These are phyloP conservation scores for Odocoileus virginianus DNA, from an alignment of 2,113 vertebrate species.

Conservation along the genomic window DNA sequence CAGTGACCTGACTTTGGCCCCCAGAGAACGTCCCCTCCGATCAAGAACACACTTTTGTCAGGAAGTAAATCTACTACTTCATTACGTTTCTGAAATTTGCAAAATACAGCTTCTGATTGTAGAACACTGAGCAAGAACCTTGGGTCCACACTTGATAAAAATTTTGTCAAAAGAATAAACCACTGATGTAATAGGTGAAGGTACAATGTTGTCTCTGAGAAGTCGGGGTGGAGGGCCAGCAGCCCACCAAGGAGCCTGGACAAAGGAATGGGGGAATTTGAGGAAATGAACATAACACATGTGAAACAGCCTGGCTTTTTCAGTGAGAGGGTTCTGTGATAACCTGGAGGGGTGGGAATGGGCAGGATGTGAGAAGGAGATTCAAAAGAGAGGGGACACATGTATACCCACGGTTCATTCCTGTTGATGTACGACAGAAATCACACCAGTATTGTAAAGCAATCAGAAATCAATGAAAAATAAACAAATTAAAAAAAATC, in stretches of 20 bases:
- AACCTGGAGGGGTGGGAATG: not conserved
- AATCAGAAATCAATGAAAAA: not conserved
- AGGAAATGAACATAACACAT: accelerated
- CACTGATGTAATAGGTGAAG: not conserved
- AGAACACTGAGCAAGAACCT: not conserved
- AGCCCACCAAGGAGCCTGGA: not conserved
- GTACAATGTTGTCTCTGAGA: not conserved
- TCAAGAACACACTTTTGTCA: too few relatives aligned
- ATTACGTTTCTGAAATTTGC: not conserved
- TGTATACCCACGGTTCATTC: not conserved
- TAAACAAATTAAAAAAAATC: not conserved
- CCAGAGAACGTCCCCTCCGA: not conserved
- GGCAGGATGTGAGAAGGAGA: not conserved
- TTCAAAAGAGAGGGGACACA: not conserved
- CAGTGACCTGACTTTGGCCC: not conserved
- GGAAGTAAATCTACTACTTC: not conserved
- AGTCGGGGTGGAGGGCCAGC: not conserved
- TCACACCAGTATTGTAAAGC: not conserved
- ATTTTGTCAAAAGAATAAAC: not conserved
- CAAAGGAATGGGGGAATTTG: not conserved
- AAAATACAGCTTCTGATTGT: not conserved
- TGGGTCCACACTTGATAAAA: not conserved
- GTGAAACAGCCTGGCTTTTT: not conserved
- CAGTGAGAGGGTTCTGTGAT: not conserved
- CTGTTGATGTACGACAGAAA: not conserved